Evolutionary conservation across 2,888 invertebrate genomes (phyloP), one percentile per base, ranked within the genome.

Genomic region (Nephrocerus scutellatus): DNA sequence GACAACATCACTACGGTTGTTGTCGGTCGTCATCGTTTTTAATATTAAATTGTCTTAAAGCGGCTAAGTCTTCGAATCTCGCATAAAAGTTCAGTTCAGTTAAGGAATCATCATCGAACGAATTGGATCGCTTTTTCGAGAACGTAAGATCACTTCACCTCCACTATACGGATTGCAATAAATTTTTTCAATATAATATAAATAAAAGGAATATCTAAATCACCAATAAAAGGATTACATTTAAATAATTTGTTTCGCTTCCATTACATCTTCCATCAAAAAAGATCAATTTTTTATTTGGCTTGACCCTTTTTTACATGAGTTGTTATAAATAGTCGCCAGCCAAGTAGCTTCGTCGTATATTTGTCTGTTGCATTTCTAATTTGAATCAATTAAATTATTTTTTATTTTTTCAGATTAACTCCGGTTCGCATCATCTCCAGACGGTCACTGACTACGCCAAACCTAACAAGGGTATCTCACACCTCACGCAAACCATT

Each of bases 361-460:
- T 32, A 16, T 39, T 39, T 12, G n/a, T 20, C 24, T 25, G 18
- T 32, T 32, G 18, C 19, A 14, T 22, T 34, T 31, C 30, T n/a
- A 19, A 18, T 14, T 19, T 30, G 10, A 2, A 18, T 10, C 9
- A 36, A 20, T 20, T 29, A 16, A 12, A 29, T 9, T 36, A 24
- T 31, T 14, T 28, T 18, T 14, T 22, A 19, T 13, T 16, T 16
- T 66, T 66, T 18, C 70, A 80, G 80, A 75, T 80, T 50, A 77
- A 75, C 61, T 74, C 76, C 57, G 72, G 74, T 48, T 71, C 71
- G 44, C 77, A 76, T 53, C 79, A 79, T 55, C 75, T 73, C 50
- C 77, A 79, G 55, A 77, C 78, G 53, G 77, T 80, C 48, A 76
- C 76, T 49, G 81, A 82, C 56, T 82, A 82, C 80, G 82, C 81